Base-by-base conservation (phyloP, 2,888 invertebrate genomes). In the Merodon equestris region DNA sequence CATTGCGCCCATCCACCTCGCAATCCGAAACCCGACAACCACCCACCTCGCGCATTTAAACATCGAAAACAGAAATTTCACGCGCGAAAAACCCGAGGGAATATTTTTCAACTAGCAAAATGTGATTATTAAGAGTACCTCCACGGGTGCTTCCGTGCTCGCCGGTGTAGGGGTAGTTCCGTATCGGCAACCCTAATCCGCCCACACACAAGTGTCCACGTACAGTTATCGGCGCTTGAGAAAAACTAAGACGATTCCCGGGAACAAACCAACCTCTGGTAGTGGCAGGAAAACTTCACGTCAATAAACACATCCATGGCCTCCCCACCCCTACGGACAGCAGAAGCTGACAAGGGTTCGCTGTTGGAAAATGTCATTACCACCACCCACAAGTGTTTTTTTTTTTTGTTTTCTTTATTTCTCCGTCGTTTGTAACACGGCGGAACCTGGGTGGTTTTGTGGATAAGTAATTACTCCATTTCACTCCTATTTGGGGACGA, bases 41-140 rank as follows among this genome's bases (percentile, higher is more conserved):
- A n/a, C n/a, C 47, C 2, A 1, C 14, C 0, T 44, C 42, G 9
- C 15, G 34, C 3, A 40, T 58, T 45, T 27, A 10, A 57, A 74
- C 68, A 68, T 45, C 57, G 77, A 67, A 72, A 72, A 56, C 57
- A 67, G 67, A 72, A 77, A 77, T 73, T 77, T 72, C 51, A 77
- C 67, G 77, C 77, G 77, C 77, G 67, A 58, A 77, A 72, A 77
- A 63, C 72, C 57, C 67, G 42, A 68, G 77, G 63, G 67, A 73
- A 67, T 67, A 67, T 63, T 67, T 67, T 61, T 42, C 51, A 73
- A 67, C 72, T 77, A 63, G 54, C 51, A 61, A 77, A 72, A 61
- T 72, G 76, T 72, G 57, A 61, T 72, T 77, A 72, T 77, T 73
- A 42, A 66, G 56, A n/a, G n/a, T n/a, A 27, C n/a, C 53, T 36